These are phyloP conservation scores for Etheostoma spectabile DNA, from an alignment of 2,113 vertebrate genomes.

Conservation along the genomic window DNA sequence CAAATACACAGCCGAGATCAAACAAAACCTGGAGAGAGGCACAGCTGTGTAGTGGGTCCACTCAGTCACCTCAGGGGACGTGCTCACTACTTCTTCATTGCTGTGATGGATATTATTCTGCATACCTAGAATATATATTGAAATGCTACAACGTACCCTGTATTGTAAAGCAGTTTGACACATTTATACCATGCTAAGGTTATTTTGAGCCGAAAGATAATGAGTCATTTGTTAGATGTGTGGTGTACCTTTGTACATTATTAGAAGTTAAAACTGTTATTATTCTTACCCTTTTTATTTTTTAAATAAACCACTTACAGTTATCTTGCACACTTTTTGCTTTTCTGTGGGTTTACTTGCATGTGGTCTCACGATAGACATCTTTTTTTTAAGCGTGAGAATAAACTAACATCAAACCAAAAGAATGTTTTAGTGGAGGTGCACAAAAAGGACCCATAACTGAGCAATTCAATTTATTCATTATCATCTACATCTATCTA, in stretches of 20 bases:
- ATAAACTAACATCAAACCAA: slow-evolving; percentile 35
- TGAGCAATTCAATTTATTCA: slow-evolving; percentile 63
- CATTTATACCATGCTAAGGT: neutral
- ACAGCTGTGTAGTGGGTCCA: slow-evolving; percentile 88
- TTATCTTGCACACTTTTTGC: slow-evolving; percentile 45
- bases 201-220: neutral
- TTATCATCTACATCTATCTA: slow-evolving; percentile 66
- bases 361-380: slow-evolving; percentile 61
- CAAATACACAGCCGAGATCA: slow-evolving; percentile 97
- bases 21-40: slow-evolving; percentile 97
- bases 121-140: neutral
- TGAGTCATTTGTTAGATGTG: neutral
- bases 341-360: slow-evolving; percentile 32
- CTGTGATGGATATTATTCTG: neutral
- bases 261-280: slow-evolving; percentile 8
- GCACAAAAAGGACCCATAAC: slow-evolving; percentile 43
- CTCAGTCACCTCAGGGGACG: neutral
- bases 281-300: slow-evolving; percentile 29
- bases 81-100: neutral
- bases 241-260: slow-evolving; percentile 47
- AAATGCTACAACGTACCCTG: neutral
- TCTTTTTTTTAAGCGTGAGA: slow-evolving; percentile 57
- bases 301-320: slow-evolving; percentile 67
- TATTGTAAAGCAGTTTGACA: neutral
- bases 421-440: slow-evolving; percentile 53